phyloP scores from a whole-genome alignment of 2,888 invertebrate genomes.

The Nesidiocoris tenuis region DNA sequence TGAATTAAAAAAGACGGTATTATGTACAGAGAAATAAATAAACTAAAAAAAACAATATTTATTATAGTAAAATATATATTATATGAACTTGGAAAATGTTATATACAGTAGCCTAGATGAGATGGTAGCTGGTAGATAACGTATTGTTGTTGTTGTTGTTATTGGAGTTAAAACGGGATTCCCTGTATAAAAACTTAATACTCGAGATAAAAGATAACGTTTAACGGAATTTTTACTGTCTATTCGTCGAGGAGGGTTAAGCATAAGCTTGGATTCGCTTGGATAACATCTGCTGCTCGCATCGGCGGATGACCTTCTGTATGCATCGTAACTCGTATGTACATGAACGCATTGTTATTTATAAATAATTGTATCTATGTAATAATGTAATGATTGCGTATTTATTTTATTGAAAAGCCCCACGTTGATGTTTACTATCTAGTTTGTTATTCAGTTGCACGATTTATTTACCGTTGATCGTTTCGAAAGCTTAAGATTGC shows the following conservation, averaged over 20 bases:
- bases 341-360: constrained; percentile 34
- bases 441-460: constrained; percentile 9
- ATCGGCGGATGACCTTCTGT: neutral
- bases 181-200: constrained; percentile 3
- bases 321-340: constrained; percentile 33
- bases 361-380: constrained; percentile 15
- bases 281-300: neutral
- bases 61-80: neutral
- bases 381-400: neutral
- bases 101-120: neutral
- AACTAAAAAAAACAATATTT: neutral
- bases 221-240: too few relatives aligned
- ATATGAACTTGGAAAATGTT: neutral
- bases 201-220: neutral
- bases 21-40: constrained; percentile 34
- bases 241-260: too few relatives aligned
- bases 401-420: constrained; percentile 16
- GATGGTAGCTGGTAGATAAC: neutral
- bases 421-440: neutral
- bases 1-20: constrained; percentile 37
- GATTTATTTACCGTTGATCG: constrained; percentile 12
- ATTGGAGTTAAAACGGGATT: constrained; percentile 11
- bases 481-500: too few relatives aligned
- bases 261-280: too few relatives aligned
- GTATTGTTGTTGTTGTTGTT: constrained; percentile 27